Evolutionary conservation across 2,888 invertebrate species (phyloP).

Genomic region (Horisme vitalbata): DNA sequence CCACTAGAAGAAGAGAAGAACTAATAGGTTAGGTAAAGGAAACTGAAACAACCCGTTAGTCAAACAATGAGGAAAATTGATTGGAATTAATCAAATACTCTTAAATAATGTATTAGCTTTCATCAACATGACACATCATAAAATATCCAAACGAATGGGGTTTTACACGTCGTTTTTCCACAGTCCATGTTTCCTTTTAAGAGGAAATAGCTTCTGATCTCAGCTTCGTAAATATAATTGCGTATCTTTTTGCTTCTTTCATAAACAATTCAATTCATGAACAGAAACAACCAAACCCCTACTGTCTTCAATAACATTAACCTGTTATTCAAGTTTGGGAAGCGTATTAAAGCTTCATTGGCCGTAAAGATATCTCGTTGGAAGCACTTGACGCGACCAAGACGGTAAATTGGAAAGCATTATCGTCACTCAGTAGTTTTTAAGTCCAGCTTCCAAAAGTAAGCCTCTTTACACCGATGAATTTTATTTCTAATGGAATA

Average conservation of each 20-base stretch:
- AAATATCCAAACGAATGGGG: no score
- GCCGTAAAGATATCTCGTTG: constrained; percentile 15
- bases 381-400: constrained; percentile 2
- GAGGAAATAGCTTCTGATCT: neutral
- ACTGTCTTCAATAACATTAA: neutral
- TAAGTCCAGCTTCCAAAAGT: neutral
- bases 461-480: no score
- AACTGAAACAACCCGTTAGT: no score
- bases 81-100: no score
- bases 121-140: no score
- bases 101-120: no score
- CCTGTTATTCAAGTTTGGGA: constrained; percentile 17
- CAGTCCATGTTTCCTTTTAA: no score
- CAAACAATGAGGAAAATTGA: no score
- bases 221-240: neutral
- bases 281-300: neutral
- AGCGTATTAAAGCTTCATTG: constrained; percentile 14
- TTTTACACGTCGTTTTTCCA: no score
- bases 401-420: constrained; percentile 9
- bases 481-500: no score
- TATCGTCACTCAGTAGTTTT: neutral
- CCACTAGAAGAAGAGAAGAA: no score
- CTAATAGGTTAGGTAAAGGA: no score
- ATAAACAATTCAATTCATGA: neutral
- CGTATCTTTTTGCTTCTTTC: neutral